Percentiles rank a stretch among this genome's conserved stretches.
Conservation (phyloP, 2,888 invertebrate species). For the Cerastoderma edule region DNA sequence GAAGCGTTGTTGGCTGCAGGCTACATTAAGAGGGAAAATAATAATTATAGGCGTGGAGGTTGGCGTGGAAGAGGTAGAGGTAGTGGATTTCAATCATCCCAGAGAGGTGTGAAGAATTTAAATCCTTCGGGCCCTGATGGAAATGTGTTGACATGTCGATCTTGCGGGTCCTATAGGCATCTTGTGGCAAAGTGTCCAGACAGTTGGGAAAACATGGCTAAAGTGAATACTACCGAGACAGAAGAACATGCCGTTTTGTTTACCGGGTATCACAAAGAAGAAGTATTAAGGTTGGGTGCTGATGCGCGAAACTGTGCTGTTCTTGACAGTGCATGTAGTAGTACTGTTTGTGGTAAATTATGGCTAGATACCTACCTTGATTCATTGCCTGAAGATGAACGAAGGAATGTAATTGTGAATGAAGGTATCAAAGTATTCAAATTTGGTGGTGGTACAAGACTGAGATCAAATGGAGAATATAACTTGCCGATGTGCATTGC, state of each 20-base stretch:
- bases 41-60: not conserved
- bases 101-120: too few relatives aligned
- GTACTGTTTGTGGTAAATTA: conserved; percentile 51
- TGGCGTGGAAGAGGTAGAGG: not conserved
- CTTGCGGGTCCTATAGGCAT: conserved; percentile 52
- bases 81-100: too few relatives aligned
- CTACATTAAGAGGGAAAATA: not conserved
- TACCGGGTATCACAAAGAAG: conserved; percentile 41
- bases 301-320: conserved; percentile 36
- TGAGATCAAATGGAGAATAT: conserved; percentile 23
- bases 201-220: conserved; percentile 47
- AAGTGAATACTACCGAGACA: conserved; percentile 35
- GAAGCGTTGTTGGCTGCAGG: not conserved
- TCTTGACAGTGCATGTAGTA: conserved; percentile 59
- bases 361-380: conserved; percentile 36
- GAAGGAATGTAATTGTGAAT: not conserved
- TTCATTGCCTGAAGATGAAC: conserved; percentile 12
- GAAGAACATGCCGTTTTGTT: conserved; percentile 41
- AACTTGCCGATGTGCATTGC: conserved; percentile 24
- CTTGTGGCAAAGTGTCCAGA: conserved; percentile 49
- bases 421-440: conserved; percentile 32
- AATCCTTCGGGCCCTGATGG: conserved; percentile 48
- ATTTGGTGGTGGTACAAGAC: conserved; percentile 10
- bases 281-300: not conserved
- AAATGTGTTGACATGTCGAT: conserved; percentile 34